Percentiles rank a stretch among this genome's conserved stretches.
These are phyloP conservation scores for Equus quagga DNA, from an alignment of 2,113 vertebrate species.

Conservation along the genomic window DNA sequence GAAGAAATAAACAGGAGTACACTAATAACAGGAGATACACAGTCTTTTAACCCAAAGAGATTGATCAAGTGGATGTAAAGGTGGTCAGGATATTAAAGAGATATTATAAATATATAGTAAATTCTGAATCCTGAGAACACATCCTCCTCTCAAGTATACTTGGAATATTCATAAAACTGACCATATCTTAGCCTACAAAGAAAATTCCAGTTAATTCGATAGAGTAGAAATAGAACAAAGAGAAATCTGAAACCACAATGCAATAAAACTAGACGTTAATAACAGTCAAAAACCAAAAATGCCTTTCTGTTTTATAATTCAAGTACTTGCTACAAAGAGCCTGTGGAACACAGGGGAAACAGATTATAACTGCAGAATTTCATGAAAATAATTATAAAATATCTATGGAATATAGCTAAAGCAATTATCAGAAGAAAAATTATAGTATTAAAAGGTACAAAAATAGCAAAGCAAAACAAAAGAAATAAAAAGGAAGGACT, in stretches of 20 bases:
- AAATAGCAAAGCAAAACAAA: background rate
- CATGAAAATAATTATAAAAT: background rate
- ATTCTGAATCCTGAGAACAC: background rate
- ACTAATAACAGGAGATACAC: background rate
- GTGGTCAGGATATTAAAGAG: background rate
- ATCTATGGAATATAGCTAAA: background rate
- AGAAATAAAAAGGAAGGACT: background rate
- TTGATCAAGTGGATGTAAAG: background rate
- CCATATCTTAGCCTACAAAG: background rate
- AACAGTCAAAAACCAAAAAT: slow-evolving; percentile 8
- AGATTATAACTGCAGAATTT: background rate
- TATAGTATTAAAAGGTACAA: background rate
- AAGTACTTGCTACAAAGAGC: background rate
- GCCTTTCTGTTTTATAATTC: background rate
- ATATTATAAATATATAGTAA: background rate
- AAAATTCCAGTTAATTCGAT: background rate
- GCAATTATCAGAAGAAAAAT: background rate
- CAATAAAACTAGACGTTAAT: background rate
- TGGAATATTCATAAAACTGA: background rate
- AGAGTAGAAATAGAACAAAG: slow-evolving; percentile 4
- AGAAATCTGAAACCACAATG: background rate
- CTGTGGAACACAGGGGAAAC: background rate
- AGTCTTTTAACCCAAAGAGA: background rate
- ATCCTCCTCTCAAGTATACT: background rate
- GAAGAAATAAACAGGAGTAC: background rate